A percentile compares a stretch with the other conserved stretches of the same genome.
Evolutionary conservation across 2,113 vertebrate species (phyloP).

Genomic region (Psophia crepitans): DNA sequence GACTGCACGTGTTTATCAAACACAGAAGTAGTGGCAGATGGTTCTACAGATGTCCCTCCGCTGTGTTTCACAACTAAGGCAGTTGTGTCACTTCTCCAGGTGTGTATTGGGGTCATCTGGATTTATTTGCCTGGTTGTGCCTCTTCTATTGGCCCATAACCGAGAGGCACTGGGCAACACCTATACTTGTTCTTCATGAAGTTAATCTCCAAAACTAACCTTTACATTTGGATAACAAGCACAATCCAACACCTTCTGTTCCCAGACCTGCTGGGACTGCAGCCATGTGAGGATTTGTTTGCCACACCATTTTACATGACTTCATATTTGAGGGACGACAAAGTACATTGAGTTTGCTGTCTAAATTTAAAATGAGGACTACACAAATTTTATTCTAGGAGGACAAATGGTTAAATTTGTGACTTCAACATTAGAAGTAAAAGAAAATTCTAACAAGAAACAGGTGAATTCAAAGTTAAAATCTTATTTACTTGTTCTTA

Average conservation of each 20-base stretch:
- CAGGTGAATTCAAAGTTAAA: neutral
- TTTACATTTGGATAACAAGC: neutral
- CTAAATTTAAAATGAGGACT: neutral
- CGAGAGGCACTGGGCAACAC: neutral
- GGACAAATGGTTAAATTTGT: neutral
- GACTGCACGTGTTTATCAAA: neutral
- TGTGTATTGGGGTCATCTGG: accelerated
- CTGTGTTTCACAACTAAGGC: neutral
- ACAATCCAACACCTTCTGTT: neutral
- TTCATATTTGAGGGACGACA: neutral
- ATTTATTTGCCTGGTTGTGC: neutral
- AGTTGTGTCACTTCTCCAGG: neutral
- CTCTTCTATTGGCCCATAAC: neutral
- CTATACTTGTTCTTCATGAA: neutral
- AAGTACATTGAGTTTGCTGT: neutral
- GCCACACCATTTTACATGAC: neutral
- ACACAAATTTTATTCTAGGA: neutral
- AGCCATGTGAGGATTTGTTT: neutral
- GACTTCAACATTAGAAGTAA: neutral
- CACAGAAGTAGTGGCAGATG: neutral
- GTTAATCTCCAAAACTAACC: neutral
- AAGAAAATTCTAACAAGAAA: neutral
- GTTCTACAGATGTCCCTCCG: accelerated
- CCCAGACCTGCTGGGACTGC: neutral
- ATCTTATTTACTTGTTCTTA: neutral